phyloP scores from a whole-genome alignment of 2,797 vertebrate genomes.

The Fundulus diaphanus region DNA sequence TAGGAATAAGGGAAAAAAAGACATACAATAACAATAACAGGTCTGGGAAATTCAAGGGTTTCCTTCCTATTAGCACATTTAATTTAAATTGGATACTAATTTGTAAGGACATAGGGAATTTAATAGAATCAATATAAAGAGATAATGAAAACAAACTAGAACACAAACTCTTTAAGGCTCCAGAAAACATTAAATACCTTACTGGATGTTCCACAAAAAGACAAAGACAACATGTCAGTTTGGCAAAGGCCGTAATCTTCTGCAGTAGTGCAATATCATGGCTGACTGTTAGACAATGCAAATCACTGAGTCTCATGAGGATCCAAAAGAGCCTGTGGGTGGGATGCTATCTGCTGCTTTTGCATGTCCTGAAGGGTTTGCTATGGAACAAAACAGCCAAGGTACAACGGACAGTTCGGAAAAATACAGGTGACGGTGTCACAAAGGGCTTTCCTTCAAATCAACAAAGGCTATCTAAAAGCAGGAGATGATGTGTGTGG shows the following conservation, averaged over 20 bases:
- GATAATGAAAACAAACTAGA: background rate
- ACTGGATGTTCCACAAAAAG: background rate
- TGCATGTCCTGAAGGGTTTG: conserved; percentile 49
- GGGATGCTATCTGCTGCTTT: conserved; percentile 52
- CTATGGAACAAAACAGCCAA: conserved; percentile 46
- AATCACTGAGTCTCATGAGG: conserved; percentile 36
- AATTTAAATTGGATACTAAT: background rate
- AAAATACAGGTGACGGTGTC: conserved; percentile 47
- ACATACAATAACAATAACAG: background rate
- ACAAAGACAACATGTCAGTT: background rate
- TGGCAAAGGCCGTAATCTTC: conserved; percentile 9
- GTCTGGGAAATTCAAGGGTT: background rate
- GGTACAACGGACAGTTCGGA: conserved; percentile 22
- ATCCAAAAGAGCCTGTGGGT: conserved; percentile 15
- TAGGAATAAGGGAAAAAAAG: background rate
- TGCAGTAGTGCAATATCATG: conserved; percentile 23
- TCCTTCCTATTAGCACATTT: background rate
- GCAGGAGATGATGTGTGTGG: conserved; percentile 26
- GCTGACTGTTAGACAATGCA: conserved; percentile 45
- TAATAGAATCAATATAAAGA: background rate
- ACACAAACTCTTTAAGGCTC: background rate
- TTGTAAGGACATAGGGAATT: background rate
- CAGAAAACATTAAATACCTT: conserved; percentile 10
- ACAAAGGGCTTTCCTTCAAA: conserved; percentile 28
- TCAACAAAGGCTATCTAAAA: conserved; percentile 35